Percentiles rank a stretch among this genome's conserved stretches.
phyloP scores from a whole-genome alignment of 2,888 invertebrate species.

The Hofmannophila pseudospretella region DNA sequence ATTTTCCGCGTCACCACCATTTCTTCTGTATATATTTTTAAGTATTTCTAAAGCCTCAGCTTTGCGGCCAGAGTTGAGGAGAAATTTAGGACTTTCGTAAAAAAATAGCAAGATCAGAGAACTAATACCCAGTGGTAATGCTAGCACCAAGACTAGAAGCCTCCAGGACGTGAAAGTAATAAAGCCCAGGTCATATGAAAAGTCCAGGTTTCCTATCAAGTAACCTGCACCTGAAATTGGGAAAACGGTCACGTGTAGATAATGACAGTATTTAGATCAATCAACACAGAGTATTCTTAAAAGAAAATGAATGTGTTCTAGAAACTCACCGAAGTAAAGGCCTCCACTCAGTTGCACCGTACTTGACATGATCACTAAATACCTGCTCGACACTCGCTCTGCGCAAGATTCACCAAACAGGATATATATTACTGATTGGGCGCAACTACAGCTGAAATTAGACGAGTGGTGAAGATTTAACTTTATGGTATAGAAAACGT shows the following conservation, averaged over 20 bases:
- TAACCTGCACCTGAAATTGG: conserved; percentile 25
- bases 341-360: conserved; percentile 58
- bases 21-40: conserved; percentile 69
- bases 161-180: conserved; percentile 38
- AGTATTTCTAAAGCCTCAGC: conserved; percentile 78
- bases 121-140: conserved; percentile 76
- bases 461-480: not conserved
- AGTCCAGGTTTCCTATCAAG: conserved; percentile 26
- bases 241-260: not conserved
- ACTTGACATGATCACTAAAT: conserved; percentile 63
- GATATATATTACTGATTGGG: conserved; percentile 60
- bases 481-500: too few relatives aligned
- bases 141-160: conserved; percentile 36
- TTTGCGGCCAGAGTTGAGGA: conserved; percentile 77
- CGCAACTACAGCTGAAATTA: conserved; percentile 19
- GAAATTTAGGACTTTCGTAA: conserved; percentile 85
- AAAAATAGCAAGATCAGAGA: conserved; percentile 67
- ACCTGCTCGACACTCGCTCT: conserved; percentile 20
- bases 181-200: conserved; percentile 24
- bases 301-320: too few relatives aligned
- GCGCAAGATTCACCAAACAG: conserved; percentile 61
- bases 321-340: conserved; percentile 31
- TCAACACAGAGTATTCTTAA: too few relatives aligned
- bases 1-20: conserved; percentile 37
- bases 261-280: too few relatives aligned